Base-by-base conservation (phyloP, 2,797 vertebrate species). In the Semaprochilodus insignis region DNA sequence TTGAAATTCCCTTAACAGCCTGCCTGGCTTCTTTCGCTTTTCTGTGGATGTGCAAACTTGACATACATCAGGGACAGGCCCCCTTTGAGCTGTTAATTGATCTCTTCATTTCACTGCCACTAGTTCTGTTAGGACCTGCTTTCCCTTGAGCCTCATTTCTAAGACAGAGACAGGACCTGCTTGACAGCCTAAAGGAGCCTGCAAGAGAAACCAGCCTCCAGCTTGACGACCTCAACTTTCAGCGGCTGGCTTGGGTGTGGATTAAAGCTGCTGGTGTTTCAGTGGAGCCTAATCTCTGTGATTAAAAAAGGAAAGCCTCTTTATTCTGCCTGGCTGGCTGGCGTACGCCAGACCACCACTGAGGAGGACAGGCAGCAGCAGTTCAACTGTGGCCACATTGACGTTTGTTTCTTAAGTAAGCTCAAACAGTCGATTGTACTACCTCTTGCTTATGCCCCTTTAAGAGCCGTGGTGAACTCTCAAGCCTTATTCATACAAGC, bases 271-370 rank as follows among this genome's bases (percentile, higher is more conserved):
- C n/a, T 66, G 77, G 55, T 63, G 66, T 83, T 84, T 78, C 36
- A 74, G 55, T 48, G 60, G 14, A 60, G 44, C 60, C 8, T 78
- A 76, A 79, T 86, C 81, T 57, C 74, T 48, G 44, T 34, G 62
- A 81, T 87, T 81, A 86, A 82, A 81, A 80, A 65, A 62, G 75
- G 79, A 82, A 85, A 81, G 83, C 73, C 25, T 71, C 60, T 65
- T 86, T 85, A 81, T 78, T 73, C 63, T 62, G 51, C 48, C 48
- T 11, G 14, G 6, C 14, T 6, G 11, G 15, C 63, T 65, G 36
- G 51, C 60, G 14, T 51, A 27, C 40, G 14, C 51, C 66, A 51
- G 77, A 36, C 66, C n/a, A 74, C 40, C n/a, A 59, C 31, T 16
- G 66, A 69, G 54, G 15, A 40, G 54, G 15, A 40, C 51, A 44